These are phyloP conservation scores for Stratiomys singularior DNA, from an alignment of 2,888 invertebrate species.

Conservation along the genomic window DNA sequence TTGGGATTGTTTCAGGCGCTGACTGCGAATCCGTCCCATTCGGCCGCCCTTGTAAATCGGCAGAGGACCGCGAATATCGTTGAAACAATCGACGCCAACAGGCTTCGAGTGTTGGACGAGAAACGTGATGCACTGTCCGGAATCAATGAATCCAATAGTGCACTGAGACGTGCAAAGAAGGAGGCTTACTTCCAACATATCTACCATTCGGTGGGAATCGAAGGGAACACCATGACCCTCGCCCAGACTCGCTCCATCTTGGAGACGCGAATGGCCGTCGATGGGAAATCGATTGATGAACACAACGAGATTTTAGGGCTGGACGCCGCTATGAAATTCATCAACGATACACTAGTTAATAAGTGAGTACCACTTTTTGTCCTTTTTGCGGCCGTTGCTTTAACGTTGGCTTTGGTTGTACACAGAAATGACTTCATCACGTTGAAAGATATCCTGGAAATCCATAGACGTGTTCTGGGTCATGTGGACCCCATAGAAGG, in stretches of 20 bases:
- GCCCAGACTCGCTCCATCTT: constrained; percentile 90
- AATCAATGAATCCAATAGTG: constrained; percentile 82
- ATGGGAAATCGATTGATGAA: constrained; percentile 92
- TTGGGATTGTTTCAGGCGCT: constrained; percentile 70
- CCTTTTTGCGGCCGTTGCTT: neutral
- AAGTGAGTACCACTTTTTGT: constrained; percentile 61
- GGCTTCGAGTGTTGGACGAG: constrained; percentile 73
- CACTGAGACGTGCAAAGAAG: constrained; percentile 87
- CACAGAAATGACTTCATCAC: constrained; percentile 78
- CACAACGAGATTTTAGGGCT: constrained; percentile 97
- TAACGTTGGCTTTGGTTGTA: neutral
- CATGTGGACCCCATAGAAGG: constrained; percentile 94
- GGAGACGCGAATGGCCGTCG: constrained; percentile 88
- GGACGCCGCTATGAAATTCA: constrained; percentile 94
- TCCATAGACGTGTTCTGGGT: constrained; percentile 92
- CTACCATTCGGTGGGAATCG: constrained; percentile 96
- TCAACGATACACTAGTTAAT: constrained; percentile 82
- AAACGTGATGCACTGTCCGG: constrained; percentile 84
- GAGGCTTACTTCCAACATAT: constrained; percentile 97
- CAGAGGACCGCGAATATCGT: constrained; percentile 88
- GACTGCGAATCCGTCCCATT: constrained; percentile 83
- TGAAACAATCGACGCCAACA: constrained; percentile 83
- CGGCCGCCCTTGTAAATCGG: constrained; percentile 80
- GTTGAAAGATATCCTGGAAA: constrained; percentile 87
- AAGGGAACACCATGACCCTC: constrained; percentile 96